Evolutionary conservation across 2,888 invertebrate genomes (phyloP).

Genomic region (Thereva nobilitata): DNA sequence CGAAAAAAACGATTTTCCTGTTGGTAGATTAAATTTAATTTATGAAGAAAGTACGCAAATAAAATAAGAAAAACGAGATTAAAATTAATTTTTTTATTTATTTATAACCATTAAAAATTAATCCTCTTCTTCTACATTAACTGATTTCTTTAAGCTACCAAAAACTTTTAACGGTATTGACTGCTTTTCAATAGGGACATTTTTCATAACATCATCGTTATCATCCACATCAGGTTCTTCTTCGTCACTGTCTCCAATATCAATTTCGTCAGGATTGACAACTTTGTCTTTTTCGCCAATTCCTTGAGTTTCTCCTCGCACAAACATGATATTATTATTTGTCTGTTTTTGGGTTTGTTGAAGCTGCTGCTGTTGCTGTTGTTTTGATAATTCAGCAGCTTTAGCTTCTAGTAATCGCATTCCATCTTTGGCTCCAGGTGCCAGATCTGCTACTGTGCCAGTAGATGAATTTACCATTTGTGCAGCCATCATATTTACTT

Average conservation of each 20-base stretch:
- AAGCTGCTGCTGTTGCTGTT: no score
- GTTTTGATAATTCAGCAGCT: constrained; percentile 64
- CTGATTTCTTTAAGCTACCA: constrained; percentile 68
- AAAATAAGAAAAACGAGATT: background rate
- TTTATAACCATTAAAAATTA: constrained; percentile 5
- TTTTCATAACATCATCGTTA: constrained; percentile 63
- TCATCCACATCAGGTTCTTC: constrained; percentile 64
- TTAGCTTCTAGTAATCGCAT: constrained; percentile 88
- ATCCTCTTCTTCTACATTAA: constrained; percentile 43
- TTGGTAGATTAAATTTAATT: no score
- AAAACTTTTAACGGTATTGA: constrained; percentile 89
- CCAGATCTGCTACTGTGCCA: constrained; percentile 72
- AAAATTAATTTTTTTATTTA: background rate
- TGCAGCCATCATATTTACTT: constrained; percentile 98
- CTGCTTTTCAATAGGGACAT: constrained; percentile 80
- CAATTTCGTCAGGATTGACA: constrained; percentile 85
- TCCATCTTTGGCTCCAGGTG: constrained; percentile 79
- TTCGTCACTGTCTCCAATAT: constrained; percentile 74
- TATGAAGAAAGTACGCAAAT: no score
- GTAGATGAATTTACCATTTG: constrained; percentile 86
- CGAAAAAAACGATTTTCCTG: no score
- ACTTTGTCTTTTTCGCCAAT: constrained; percentile 69
- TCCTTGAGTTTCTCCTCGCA: constrained; percentile 84
- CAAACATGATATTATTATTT: constrained; percentile 75
- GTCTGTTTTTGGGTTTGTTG: constrained; percentile 41